A percentile compares a stretch with the other conserved stretches of the same genome.
Conservation (phyloP, 2,888 invertebrate species). For the Lumbricus terrestris region DNA sequence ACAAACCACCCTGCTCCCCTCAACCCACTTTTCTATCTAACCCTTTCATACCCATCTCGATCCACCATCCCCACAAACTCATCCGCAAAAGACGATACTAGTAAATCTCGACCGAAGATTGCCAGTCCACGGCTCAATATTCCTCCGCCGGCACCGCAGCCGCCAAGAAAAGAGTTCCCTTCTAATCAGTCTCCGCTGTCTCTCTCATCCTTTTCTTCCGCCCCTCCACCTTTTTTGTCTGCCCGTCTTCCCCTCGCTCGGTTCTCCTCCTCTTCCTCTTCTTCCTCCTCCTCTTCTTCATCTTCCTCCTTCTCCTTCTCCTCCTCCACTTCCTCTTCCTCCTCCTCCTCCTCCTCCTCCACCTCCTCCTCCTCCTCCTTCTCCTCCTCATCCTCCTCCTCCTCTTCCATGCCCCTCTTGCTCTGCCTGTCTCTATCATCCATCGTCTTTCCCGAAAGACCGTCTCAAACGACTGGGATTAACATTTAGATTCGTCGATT, state of each 20-base stretch:
- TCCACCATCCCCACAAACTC: neutral
- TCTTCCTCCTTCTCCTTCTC: too few species aligned
- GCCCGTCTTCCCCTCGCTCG: neutral
- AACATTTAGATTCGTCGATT: slow-evolving; percentile 4
- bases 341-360: neutral
- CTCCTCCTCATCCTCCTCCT: too few species aligned
- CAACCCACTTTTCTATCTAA: neutral
- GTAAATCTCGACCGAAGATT: neutral
- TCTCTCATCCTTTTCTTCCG: neutral
- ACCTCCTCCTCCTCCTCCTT: neutral
- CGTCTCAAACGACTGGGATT: neutral
- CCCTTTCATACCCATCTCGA: neutral
- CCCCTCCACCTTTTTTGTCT: neutral
- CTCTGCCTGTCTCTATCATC: neutral
- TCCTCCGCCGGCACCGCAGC: too few species aligned
- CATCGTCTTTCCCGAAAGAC: neutral
- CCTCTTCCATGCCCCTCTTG: neutral
- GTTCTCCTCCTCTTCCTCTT: neutral
- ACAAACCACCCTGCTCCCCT: neutral
- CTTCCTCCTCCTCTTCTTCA: too few species aligned
- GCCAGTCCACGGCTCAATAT: neutral
- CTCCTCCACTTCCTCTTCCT: neutral
- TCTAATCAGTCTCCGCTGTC: neutral
- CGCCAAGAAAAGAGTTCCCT: neutral
- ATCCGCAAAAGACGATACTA: neutral